Conservation (phyloP, 2,113 vertebrate genomes). For the Ictalurus punctatus region DNA sequence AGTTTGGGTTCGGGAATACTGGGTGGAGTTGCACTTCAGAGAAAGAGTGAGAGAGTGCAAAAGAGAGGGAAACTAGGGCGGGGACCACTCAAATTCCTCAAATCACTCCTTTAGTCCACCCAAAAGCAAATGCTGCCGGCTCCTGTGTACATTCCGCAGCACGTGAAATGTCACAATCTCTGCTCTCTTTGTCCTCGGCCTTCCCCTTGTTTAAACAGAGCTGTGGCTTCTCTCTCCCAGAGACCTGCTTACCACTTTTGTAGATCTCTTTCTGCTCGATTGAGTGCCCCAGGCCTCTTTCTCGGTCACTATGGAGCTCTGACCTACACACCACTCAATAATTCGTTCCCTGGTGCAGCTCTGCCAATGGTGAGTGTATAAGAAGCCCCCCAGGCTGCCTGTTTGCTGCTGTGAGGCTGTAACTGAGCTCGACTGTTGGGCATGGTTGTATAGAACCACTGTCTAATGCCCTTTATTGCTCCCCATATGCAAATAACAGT, state of each 20-base stretch:
- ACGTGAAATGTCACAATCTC: slow-evolving; percentile 44
- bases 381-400: slow-evolving; percentile 44
- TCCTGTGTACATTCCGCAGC: slow-evolving; percentile 36
- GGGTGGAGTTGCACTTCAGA: slow-evolving; percentile 50
- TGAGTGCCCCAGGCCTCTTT: slow-evolving; percentile 31
- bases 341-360: slow-evolving; percentile 55
- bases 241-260: slow-evolving; percentile 31
- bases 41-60: slow-evolving; percentile 8
- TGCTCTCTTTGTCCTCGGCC: slow-evolving; percentile 28
- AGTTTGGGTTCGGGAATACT: slow-evolving; percentile 53
- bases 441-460: slow-evolving; percentile 37
- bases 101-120: slow-evolving; percentile 54
- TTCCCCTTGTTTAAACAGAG: slow-evolving; percentile 45
- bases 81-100: slow-evolving; percentile 48
- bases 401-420: slow-evolving; percentile 24
- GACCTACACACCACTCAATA: slow-evolving; percentile 52
- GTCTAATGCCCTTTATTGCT: slow-evolving; percentile 51
- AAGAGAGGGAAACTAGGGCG: slow-evolving; percentile 29
- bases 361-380: slow-evolving; percentile 38
- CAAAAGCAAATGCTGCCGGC: slow-evolving; percentile 42
- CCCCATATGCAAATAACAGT: slow-evolving; percentile 73
- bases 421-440: slow-evolving; percentile 30
- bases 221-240: slow-evolving; percentile 26
- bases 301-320: slow-evolving; percentile 47
- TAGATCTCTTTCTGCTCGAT: slow-evolving; percentile 16